Evolutionary conservation across 1,140 invertebrate species (phyloP).

Genomic region (Panulirus ornatus): DNA sequence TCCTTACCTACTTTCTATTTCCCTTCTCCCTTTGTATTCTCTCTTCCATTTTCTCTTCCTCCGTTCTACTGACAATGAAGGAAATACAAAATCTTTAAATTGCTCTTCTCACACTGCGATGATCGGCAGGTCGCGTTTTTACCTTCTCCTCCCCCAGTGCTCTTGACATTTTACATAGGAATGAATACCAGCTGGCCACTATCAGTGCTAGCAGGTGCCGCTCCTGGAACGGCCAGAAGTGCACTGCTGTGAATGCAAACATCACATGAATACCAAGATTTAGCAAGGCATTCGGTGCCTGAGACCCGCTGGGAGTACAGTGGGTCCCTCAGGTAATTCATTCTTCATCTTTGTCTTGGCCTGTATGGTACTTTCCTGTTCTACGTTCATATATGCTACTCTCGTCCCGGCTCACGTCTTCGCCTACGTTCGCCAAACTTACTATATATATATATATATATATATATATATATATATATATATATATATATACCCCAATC

Average conservation of each 20-base stretch:
- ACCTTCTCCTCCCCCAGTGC: neutral
- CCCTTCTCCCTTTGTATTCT: neutral
- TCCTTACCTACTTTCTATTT: constrained; percentile 1
- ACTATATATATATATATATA: too few relatives aligned
- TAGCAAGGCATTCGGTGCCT: neutral
- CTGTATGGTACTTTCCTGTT: too few relatives aligned
- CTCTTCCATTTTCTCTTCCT: neutral
- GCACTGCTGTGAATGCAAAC: neutral
- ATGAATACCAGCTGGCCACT: neutral
- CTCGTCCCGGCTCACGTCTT: too few relatives aligned
- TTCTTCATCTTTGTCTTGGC: too few relatives aligned
- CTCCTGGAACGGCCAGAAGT: neutral
- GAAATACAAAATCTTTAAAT: neutral
- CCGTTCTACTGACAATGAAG: neutral
- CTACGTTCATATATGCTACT: too few relatives aligned
- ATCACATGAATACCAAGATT: neutral
- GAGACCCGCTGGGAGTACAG: neutral
- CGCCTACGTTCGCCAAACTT: too few relatives aligned
- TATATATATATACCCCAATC: too few relatives aligned
- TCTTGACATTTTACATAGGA: neutral
- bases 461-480: too few relatives aligned
- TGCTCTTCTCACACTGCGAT: neutral
- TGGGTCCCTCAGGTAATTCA: neutral
- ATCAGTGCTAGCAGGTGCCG: neutral
- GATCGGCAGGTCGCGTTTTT: too few relatives aligned